Percentiles rank a stretch among this genome's conserved stretches.
Evolutionary conservation across 1,140 invertebrate species (phyloP).

Genomic region (Drosophila tani): DNA sequence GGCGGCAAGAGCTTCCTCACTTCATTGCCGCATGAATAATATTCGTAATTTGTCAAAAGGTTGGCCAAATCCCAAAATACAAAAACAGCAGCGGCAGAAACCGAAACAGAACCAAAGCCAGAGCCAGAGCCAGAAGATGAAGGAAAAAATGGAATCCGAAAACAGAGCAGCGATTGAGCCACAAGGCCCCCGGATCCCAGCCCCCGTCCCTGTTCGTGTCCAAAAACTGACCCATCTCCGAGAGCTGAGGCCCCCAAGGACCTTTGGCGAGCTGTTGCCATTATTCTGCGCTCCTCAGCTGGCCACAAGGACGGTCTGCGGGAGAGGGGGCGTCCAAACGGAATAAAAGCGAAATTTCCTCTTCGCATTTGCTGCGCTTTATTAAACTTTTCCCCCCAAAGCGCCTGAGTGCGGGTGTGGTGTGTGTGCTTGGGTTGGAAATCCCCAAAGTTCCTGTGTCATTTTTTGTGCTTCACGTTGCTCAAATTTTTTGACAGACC

Average conservation of each 20-base stretch:
- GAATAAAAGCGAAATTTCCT: conserved; percentile 81
- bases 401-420: conserved; percentile 5
- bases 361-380: conserved; percentile 81
- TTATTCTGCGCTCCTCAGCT: conserved; percentile 73
- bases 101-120: conserved; percentile 7
- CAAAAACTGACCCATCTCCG: conserved; percentile 49
- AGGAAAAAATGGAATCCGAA: conserved; percentile 67
- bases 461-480: conserved; percentile 65
- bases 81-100: conserved; percentile 49
- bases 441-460: conserved; percentile 82
- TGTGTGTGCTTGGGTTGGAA: conserved; percentile 36
- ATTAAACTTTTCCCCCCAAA: conserved; percentile 67
- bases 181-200: conserved; percentile 27
- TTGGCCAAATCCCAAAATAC: conserved; percentile 83
- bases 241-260: conserved; percentile 50
- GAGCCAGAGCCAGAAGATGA: conserved; percentile 26
- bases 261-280: conserved; percentile 83
- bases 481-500: conserved; percentile 74
- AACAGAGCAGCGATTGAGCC: conserved; percentile 74
- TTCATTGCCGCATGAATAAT: conserved; percentile 84
- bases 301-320: conserved; percentile 29
- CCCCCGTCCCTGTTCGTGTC: conserved; percentile 20
- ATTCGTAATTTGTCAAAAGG: conserved; percentile 84
- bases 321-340: conserved; percentile 8
- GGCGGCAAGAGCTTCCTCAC: conserved; percentile 64